phyloP scores from a whole-genome alignment of 1,140 invertebrate genomes.

The Bombus confusus region DNA sequence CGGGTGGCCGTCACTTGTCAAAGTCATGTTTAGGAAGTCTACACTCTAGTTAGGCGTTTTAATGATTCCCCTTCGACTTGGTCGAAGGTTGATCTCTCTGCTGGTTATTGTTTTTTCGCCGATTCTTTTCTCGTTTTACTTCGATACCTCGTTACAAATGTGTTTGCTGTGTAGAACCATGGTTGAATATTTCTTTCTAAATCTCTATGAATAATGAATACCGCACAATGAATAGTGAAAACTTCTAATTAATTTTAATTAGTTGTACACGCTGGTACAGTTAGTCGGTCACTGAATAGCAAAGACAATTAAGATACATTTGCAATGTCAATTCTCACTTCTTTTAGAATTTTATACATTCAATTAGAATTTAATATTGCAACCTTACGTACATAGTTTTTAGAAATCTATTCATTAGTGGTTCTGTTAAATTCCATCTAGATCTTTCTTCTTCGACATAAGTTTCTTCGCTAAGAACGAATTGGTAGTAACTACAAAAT shows the following conservation, averaged over 20 bases:
- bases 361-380: neutral
- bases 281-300: neutral
- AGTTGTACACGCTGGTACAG: neutral
- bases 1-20: slow-evolving; percentile 44
- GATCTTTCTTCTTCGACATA: neutral
- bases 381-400: neutral
- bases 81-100: neutral
- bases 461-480: neutral
- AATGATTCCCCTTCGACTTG: slow-evolving; percentile 20
- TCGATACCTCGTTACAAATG: neutral
- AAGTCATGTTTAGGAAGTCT: slow-evolving; percentile 41
- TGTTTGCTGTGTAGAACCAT: neutral
- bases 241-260: slow-evolving; percentile 5
- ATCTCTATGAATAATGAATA: slow-evolving; percentile 8
- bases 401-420: slow-evolving; percentile 19
- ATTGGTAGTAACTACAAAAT: neutral
- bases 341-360: neutral
- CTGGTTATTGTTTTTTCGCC: slow-evolving; percentile 13
- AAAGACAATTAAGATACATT: neutral
- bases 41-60: slow-evolving; percentile 35
- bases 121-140: neutral
- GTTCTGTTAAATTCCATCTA: neutral
- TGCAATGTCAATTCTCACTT: neutral
- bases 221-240: slow-evolving; percentile 5
- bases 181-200: neutral